Base-by-base conservation (phyloP, 2,888 invertebrate species). In the Laothoe populi region DNA sequence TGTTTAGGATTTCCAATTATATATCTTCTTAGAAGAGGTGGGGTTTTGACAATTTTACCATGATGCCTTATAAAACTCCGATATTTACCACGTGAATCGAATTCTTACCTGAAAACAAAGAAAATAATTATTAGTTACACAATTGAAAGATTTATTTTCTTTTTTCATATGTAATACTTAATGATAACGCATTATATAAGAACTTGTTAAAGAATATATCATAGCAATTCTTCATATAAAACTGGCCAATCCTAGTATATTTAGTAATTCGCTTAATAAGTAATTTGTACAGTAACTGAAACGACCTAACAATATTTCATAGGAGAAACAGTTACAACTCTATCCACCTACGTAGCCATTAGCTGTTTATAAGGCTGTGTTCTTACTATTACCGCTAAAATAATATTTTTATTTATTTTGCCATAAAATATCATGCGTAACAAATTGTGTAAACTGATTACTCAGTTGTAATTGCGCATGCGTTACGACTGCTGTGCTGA, bases 341-440 rank as follows among this genome's bases (percentile, higher is more conserved):
- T 77, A 73, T 77, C 75, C 75, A 79, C 81, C 82, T 81, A 78
- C 78, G 81, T 84, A 84, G 75, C 78, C 81, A 84, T 84, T 83
- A 84, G 75, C 79, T 80, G 74, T 71, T 66, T 69, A 68, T 83
- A 76, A 83, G 79, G 79, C 72, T 74, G 74, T 74, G 83, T 78
- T 75, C 75, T 78, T 75, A 76, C 80, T 82, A 73, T 63, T 72
- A 16, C 24, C 49, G 26, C 16, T 1, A 5, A 19, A 19, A 16
- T 8, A 31, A 31, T 31, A 31, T 31, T 31, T 31, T 1, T 5
- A 31, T n/a, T n/a, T n/a, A n/a, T n/a, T n/a, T n/a, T n/a, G n/a
- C n/a, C n/a, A n/a, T n/a, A n/a, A n/a, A n/a, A n/a, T n/a, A n/a
- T n/a, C n/a, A n/a, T n/a, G n/a, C n/a, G n/a, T n/a, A n/a, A n/a